These are phyloP conservation scores for Blastobasis adustella DNA, from an alignment of 2,888 invertebrate genomes.

Conservation along the genomic window DNA sequence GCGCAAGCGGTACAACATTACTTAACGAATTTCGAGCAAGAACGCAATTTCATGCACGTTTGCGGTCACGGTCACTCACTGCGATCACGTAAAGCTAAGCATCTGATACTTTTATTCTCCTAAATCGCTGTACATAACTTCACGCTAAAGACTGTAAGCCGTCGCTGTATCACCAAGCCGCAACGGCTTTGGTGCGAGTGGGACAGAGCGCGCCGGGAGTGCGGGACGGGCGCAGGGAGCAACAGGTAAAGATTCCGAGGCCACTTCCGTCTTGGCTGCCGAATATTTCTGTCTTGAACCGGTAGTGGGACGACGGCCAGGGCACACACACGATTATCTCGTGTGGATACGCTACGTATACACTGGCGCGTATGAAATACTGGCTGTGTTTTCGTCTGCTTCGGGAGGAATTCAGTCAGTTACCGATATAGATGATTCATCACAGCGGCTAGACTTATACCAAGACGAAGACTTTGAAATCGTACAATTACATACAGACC, in stretches of 20 bases:
- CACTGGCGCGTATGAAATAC: conserved; percentile 28
- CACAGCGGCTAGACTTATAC: background rate
- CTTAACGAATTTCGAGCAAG: no score
- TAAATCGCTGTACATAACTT: conserved; percentile 61
- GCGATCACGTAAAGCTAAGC: conserved; percentile 12
- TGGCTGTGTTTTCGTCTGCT: conserved; percentile 24
- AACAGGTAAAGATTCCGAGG: conserved; percentile 76
- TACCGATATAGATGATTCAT: no score
- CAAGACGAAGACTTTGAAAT: no score
- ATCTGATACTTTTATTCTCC: conserved; percentile 52
- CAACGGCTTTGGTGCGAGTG: conserved; percentile 36
- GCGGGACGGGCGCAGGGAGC: conserved; percentile 69
- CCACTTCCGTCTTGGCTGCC: conserved; percentile 75
- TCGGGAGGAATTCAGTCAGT: conserved; percentile 11
- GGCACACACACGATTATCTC: conserved; percentile 50
- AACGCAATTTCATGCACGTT: conserved; percentile 12
- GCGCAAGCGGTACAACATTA: no score
- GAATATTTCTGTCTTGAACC: conserved; percentile 75
- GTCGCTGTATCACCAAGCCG: conserved; percentile 17
- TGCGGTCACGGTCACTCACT: conserved; percentile 60
- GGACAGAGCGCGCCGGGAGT: conserved; percentile 45
- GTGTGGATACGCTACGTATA: conserved; percentile 24
- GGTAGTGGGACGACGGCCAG: conserved; percentile 72
- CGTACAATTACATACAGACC: no score
- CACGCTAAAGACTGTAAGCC: conserved; percentile 27